A percentile compares a stretch with the other conserved stretches of the same genome.
Evolutionary conservation across 2,888 invertebrate genomes (phyloP).

Genomic region (Apamea monoglypha): DNA sequence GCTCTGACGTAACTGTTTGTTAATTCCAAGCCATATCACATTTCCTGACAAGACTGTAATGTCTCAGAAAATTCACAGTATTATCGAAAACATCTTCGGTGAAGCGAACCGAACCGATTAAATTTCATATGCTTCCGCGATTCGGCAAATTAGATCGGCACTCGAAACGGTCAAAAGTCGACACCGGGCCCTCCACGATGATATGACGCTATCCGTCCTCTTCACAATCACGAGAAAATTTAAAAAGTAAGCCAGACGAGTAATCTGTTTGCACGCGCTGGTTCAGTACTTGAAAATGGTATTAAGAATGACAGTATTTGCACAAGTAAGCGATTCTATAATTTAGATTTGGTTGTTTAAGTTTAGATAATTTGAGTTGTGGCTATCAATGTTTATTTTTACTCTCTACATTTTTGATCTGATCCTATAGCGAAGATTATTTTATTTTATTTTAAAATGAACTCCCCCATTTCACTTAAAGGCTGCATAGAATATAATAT

Average conservation of each 20-base stretch:
- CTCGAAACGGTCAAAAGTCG: slow-evolving; percentile 89
- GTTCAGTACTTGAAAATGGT: slow-evolving; percentile 72
- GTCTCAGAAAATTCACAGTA: slow-evolving; percentile 65
- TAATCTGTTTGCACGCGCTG: slow-evolving; percentile 55
- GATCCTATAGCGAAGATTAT: slow-evolving; percentile 1
- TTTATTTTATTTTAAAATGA: slow-evolving; percentile 24
- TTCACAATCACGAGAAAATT: slow-evolving; percentile 80
- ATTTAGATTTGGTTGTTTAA: slow-evolving; percentile 52
- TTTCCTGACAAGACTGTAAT: slow-evolving; percentile 50
- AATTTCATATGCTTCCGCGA: slow-evolving; percentile 88
- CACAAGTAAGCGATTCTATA: slow-evolving; percentile 55
- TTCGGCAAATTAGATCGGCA: slow-evolving; percentile 89
- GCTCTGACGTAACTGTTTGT: neutral
- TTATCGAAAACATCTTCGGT: slow-evolving; percentile 61
- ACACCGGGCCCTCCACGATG: slow-evolving; percentile 83
- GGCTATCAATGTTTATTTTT: slow-evolving; percentile 18
- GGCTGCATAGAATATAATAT: slow-evolving; percentile 52
- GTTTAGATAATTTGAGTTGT: slow-evolving; percentile 28
- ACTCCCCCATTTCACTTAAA: slow-evolving; percentile 26
- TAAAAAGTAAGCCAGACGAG: slow-evolving; percentile 76
- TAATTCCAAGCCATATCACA: slow-evolving; percentile 14
- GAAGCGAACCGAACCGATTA: slow-evolving; percentile 82
- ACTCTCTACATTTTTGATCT: slow-evolving; percentile 8
- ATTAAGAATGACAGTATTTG: slow-evolving; percentile 58
- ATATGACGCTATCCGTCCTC: slow-evolving; percentile 78